Percentiles rank a stretch among this genome's conserved stretches.
phyloP scores from a whole-genome alignment of 1,140 invertebrate genomes.

The Zaprionus lachaisei region DNA sequence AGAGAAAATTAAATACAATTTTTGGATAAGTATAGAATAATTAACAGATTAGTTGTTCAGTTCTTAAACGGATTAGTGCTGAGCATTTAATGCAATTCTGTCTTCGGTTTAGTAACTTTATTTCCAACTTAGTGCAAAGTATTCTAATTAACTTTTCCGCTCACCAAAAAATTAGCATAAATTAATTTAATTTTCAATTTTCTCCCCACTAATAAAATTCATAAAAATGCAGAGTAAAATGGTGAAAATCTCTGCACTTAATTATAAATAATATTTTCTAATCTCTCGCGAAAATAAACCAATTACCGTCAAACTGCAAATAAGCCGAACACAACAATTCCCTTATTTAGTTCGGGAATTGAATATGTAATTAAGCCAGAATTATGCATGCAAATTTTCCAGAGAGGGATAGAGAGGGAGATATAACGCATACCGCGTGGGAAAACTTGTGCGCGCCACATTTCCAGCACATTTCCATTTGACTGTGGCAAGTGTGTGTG shows the following conservation, averaged over 20 bases:
- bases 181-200: slow-evolving; percentile 2
- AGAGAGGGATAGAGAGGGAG: neutral
- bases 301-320: slow-evolving; percentile 1
- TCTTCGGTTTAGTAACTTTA: neutral
- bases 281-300: slow-evolving; percentile 3
- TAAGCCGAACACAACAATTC: slow-evolving; percentile 36
- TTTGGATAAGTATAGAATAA: slow-evolving; percentile 59
- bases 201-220: neutral
- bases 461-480: slow-evolving; percentile 5
- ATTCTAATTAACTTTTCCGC: neutral
- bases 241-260: neutral
- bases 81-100: too few relatives aligned
- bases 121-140: neutral
- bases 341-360: slow-evolving; percentile 21
- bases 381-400: slow-evolving; percentile 31
- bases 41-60: neutral
- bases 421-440: neutral
- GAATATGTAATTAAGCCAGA: slow-evolving; percentile 18
- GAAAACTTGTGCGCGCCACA: slow-evolving; percentile 25
- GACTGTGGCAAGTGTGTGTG: slow-evolving; percentile 14
- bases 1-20: slow-evolving; percentile 68
- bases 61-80: too few relatives aligned
- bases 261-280: slow-evolving; percentile 5
- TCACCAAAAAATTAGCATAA: neutral
- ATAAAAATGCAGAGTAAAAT: neutral